phyloP scores from a whole-genome alignment of 2,888 invertebrate species.

The Uloborus plumipes region DNA sequence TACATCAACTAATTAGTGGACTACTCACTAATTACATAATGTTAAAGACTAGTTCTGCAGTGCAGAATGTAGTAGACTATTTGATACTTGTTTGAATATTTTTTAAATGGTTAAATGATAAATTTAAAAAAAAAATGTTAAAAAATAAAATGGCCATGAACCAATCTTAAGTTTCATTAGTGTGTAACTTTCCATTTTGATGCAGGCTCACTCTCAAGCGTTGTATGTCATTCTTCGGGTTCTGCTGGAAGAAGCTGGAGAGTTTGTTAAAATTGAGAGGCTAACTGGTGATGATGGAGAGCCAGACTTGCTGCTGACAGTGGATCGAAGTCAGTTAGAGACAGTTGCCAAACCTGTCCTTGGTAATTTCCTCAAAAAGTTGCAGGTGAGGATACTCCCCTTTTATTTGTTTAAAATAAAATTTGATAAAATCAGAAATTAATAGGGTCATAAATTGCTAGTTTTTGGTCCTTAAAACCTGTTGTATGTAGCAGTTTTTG shows the following conservation, averaged over 20 bases:
- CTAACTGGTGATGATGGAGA: slow-evolving; percentile 79
- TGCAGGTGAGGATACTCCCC: slow-evolving; percentile 76
- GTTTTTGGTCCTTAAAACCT: too few relatives aligned
- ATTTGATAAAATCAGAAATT: too few relatives aligned
- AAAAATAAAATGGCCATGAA: too few relatives aligned
- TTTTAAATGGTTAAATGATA: background rate
- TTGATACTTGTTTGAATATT: too few relatives aligned
- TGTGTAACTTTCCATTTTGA: background rate
- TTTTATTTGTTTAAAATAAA: too few relatives aligned
- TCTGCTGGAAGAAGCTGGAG: slow-evolving; percentile 87
- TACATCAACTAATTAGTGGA: too few relatives aligned
- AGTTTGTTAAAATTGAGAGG: slow-evolving; percentile 81
- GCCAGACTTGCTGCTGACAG: slow-evolving; percentile 80
- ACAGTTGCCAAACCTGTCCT: slow-evolving; percentile 88
- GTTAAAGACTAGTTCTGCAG: too few relatives aligned
- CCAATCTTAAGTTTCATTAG: background rate
- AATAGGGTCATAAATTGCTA: too few relatives aligned
- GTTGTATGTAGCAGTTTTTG: too few relatives aligned
- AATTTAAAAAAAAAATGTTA: background rate
- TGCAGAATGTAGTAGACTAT: too few relatives aligned
- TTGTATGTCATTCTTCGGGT: slow-evolving; percentile 90
- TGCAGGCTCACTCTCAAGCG: slow-evolving; percentile 81
- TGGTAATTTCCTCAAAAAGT: slow-evolving; percentile 85
- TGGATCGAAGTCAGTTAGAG: slow-evolving; percentile 77
- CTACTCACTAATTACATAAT: too few relatives aligned